A percentile compares a stretch with the other conserved stretches of the same genome.
Conservation (phyloP, 37 sponge, comb jelly and placozoan species). For the Crambe crambe region DNA sequence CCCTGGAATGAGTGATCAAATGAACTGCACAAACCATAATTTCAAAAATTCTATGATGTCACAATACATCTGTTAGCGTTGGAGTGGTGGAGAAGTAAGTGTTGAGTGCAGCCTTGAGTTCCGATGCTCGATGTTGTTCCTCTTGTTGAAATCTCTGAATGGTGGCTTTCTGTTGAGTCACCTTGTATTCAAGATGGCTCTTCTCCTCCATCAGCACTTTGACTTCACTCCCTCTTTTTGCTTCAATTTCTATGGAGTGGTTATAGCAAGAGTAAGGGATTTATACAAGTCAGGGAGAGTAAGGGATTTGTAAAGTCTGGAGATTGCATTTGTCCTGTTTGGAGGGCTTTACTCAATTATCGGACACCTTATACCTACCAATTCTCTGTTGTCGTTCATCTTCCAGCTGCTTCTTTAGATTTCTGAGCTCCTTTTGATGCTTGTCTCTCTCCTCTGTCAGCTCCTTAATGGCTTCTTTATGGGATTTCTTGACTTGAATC, state of each 20-base stretch:
- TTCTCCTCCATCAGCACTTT: background rate
- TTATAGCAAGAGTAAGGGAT: too few species aligned
- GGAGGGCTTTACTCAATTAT: too few species aligned
- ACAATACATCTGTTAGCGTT: too few species aligned
- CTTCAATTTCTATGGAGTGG: background rate
- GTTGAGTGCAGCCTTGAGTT: background rate
- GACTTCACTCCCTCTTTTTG: background rate
- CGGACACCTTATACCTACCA: too few species aligned
- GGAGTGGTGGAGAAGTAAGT: background rate
- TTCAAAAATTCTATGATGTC: too few species aligned
- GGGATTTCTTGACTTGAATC: background rate
- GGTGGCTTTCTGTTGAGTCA: background rate
- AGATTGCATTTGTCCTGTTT: too few species aligned
- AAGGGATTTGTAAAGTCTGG: too few species aligned
- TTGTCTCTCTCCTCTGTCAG: background rate
- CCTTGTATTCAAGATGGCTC: background rate
- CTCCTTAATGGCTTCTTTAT: background rate
- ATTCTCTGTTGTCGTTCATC: constrained; percentile 56
- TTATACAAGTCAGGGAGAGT: background rate
- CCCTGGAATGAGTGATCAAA: too few species aligned
- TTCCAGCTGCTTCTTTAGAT: background rate
- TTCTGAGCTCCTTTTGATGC: background rate
- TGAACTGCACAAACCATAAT: too few species aligned
- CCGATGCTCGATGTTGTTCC: background rate
- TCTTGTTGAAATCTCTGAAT: constrained; percentile 1